Evolutionary conservation across 64 coral and sea anemone species (phyloP).

Genomic region (Hydrozoanthus tunicans): DNA sequence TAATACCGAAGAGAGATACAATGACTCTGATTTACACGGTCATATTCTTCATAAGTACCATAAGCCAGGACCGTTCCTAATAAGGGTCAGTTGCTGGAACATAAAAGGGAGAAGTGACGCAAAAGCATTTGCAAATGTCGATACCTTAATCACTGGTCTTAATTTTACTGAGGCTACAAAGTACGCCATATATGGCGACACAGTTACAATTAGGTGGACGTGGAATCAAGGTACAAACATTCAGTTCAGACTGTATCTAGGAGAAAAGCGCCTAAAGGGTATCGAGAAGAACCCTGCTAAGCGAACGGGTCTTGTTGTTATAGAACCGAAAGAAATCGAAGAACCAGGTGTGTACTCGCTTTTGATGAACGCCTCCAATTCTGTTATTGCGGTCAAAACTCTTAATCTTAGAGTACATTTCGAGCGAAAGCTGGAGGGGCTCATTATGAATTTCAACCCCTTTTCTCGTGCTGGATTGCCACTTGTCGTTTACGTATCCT

Average conservation of each 20-base stretch:
- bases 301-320: neutral
- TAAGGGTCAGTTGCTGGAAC: constrained; percentile 57
- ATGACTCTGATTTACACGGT: constrained; percentile 13
- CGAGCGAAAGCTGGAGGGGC: constrained; percentile 29
- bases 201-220: constrained; percentile 47
- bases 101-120: neutral
- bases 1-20: neutral
- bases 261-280: neutral
- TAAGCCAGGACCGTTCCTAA: constrained; percentile 24
- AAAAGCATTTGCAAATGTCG: constrained; percentile 33
- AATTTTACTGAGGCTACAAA: constrained; percentile 48
- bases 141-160: constrained; percentile 57
- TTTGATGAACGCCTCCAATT: constrained; percentile 50
- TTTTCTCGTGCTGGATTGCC: constrained; percentile 45
- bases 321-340: neutral
- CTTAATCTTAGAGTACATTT: constrained; percentile 16
- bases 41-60: constrained; percentile 58
- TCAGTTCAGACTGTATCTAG: constrained; percentile 5
- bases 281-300: neutral
- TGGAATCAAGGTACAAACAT: constrained; percentile 69
- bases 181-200: constrained; percentile 49
- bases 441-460: constrained; percentile 49
- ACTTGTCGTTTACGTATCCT: constrained; percentile 48
- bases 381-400: constrained; percentile 47
- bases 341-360: constrained; percentile 62